phyloP scores from a whole-genome alignment of 2,113 vertebrate species.

The Collichthys lucidus region DNA sequence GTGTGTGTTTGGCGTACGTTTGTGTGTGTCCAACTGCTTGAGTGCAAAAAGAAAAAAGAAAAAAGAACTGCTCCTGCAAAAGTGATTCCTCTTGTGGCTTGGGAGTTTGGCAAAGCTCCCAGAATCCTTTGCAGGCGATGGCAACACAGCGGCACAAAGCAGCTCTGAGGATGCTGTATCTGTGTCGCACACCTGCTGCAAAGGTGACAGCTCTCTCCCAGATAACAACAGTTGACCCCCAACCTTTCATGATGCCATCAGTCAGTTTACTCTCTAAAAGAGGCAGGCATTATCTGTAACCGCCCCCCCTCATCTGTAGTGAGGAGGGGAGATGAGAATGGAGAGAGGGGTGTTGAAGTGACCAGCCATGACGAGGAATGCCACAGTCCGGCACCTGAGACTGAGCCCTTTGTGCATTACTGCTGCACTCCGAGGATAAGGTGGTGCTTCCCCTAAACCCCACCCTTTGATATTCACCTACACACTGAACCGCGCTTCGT shows the following conservation, averaged over 20 bases:
- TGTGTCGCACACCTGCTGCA: constrained; percentile 78
- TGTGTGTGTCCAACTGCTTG: constrained; percentile 12
- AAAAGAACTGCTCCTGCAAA: constrained; percentile 44
- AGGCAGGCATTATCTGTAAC: constrained; percentile 39
- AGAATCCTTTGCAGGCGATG: constrained; percentile 72
- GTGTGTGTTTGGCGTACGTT: constrained; percentile 23
- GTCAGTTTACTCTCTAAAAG: constrained; percentile 64
- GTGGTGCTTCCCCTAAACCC: constrained; percentile 11
- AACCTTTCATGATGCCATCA: constrained; percentile 77
- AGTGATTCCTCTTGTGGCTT: constrained; percentile 70
- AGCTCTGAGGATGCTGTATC: constrained; percentile 71
- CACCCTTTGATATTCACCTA: constrained; percentile 19
- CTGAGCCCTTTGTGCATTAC: constrained; percentile 46
- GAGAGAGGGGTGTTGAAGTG: constrained; percentile 26
- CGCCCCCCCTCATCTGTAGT: constrained; percentile 14
- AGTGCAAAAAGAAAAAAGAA: constrained; percentile 24
- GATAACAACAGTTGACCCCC: constrained; percentile 73
- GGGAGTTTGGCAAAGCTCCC: constrained; percentile 77
- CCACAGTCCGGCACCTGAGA: constrained; percentile 42
- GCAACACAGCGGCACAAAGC: constrained; percentile 63
- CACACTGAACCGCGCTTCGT: constrained; percentile 15
- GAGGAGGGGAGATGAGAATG: not conserved
- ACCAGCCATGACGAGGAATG: constrained; percentile 37
- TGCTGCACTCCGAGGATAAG: constrained; percentile 45
- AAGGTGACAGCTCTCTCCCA: constrained; percentile 67